Conservation (phyloP, 2,113 vertebrate species). For the Calyptomena viridis region DNA sequence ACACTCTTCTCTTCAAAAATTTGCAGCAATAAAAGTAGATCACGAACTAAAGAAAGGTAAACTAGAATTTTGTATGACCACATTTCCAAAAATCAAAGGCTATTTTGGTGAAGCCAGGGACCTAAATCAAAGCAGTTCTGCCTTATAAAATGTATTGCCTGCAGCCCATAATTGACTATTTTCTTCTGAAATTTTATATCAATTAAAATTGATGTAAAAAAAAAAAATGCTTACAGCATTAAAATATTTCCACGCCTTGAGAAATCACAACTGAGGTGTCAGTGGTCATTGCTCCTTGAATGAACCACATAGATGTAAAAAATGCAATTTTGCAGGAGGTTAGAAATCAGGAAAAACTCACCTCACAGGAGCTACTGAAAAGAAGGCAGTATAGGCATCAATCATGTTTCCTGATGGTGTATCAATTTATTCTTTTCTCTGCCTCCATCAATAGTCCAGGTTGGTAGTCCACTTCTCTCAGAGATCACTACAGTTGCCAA, state of each 20-base stretch:
- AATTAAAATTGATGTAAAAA: too few relatives aligned
- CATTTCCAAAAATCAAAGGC: not conserved
- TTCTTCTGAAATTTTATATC: slow-evolving; percentile 18
- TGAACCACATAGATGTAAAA: not conserved
- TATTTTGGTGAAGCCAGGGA: not conserved
- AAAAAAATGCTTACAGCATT: not conserved
- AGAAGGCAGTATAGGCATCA: not conserved
- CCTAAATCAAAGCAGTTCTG: slow-evolving; percentile 22
- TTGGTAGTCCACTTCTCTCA: not conserved
- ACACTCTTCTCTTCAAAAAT: not conserved
- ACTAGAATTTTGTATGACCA: not conserved
- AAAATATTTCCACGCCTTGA: not conserved
- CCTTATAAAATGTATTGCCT: not conserved
- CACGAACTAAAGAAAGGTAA: not conserved
- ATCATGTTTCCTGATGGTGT: not conserved
- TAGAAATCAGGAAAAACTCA: not conserved
- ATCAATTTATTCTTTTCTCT: not conserved
- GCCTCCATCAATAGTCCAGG: not conserved
- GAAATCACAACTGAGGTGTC: not conserved
- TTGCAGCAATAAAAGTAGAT: not conserved
- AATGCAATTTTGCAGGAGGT: not conserved
- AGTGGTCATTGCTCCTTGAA: not conserved
- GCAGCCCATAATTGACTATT: not conserved
- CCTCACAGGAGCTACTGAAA: not conserved
- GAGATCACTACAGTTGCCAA: not conserved